Evolutionary conservation across 2,113 vertebrate species (phyloP), one percentile per base, ranked within the genome.

Genomic region (Bubo scandiacus): DNA sequence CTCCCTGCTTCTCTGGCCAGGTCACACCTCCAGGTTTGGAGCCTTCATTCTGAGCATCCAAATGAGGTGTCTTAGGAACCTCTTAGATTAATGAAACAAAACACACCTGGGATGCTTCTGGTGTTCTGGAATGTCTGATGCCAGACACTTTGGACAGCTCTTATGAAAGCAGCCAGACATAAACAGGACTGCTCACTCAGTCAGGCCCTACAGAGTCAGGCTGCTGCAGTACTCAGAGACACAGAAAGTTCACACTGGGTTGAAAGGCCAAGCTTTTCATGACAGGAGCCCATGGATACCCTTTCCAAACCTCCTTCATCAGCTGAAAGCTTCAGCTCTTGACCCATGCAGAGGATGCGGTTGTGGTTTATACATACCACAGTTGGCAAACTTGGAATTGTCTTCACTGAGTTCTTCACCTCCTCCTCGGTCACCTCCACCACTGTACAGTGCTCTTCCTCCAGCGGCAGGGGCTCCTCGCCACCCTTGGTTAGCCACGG

Each of bases 391-490:
- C 99, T 99, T 23, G 99, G 99, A 72, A 99, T 98, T 4, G 98
- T 99, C 97, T 99, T 99, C 90, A 99, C 98, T 0, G 99, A 99
- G 97, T 99, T 99, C 98, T 99, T 98, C 96, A 99, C 99, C 95
- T 99, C 99, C 95, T 99, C 99, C 95, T 99, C 99, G 0, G 99
- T 99, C 93, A 99, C 99, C 97, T 99, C 99, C 96, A 99, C 99
- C 94, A 98, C 91, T 0, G 98, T 98, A 94, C 99, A 99, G 89
- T 99, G 99, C 68, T 99, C 99, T 42, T 99, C 99, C 97, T 99
- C 99, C 42, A 99, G 97, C 1, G 99, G 99, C 81, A 99, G 95
- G 1, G 98, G 98, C 59, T 99, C 98, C 12, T 96, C 84, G 2
- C 98, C 99, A 3, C 97, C 96, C 93, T 91, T 97, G 70, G 99